These are phyloP conservation scores for Heteromormyrus szaboi DNA, from an alignment of 2,797 vertebrate species.

Conservation along the genomic window DNA sequence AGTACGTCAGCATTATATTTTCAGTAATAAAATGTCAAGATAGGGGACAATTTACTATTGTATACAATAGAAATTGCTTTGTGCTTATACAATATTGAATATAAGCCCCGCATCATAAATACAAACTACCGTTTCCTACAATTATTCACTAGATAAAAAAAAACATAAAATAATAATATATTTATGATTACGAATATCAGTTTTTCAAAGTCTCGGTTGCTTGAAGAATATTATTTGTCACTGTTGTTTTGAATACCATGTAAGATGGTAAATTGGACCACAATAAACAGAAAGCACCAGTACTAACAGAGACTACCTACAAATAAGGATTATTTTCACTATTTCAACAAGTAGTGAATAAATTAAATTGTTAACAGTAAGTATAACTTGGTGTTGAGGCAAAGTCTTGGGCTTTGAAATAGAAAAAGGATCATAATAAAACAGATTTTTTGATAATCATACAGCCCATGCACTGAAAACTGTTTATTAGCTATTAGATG, in stretches of 20 bases:
- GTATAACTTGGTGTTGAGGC: not conserved
- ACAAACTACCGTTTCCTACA: not conserved
- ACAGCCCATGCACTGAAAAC: not conserved
- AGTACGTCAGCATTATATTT: not conserved
- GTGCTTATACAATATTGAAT: not conserved
- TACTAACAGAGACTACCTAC: not conserved
- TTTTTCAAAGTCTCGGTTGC: not conserved
- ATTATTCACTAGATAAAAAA: not conserved
- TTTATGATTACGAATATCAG: not conserved
- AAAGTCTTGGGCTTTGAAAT: not conserved
- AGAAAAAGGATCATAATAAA: not conserved
- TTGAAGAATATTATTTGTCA: slow-evolving; percentile 1
- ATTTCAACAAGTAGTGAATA: not conserved
- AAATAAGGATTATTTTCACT: not conserved
- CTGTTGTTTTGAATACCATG: not conserved
- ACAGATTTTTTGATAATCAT: not conserved
- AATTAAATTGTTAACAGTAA: not conserved
- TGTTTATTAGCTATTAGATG: not conserved
- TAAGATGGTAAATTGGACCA: not conserved
- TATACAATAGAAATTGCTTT: not conserved
- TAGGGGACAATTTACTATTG: not conserved
- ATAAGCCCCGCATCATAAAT: not conserved
- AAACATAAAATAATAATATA: not conserved
- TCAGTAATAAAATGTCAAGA: slow-evolving; percentile 1
- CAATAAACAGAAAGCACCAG: not conserved